A percentile compares a stretch with the other conserved stretches of the same genome.
Evolutionary conservation across 2,888 invertebrate species (phyloP).

Genomic region (Blera fallax): DNA sequence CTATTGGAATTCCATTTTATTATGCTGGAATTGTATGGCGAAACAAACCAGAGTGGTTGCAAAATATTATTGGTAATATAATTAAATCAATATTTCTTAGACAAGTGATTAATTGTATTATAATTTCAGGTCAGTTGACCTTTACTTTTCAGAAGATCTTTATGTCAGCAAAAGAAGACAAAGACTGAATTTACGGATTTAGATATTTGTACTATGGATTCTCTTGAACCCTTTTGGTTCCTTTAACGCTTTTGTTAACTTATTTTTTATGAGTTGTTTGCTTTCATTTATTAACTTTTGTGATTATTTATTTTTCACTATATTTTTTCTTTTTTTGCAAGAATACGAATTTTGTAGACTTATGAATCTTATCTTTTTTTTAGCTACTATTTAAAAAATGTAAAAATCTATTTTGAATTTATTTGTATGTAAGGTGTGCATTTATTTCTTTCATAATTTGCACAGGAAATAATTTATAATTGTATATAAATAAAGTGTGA

Average conservation of each 20-base stretch:
- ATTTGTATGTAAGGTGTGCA: conserved; percentile 3
- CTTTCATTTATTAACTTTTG: conserved; percentile 1
- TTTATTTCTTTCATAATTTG: conserved; percentile 9
- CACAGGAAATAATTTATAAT: background rate
- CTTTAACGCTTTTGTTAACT: conserved; percentile 23
- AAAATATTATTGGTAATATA: conserved; percentile 84
- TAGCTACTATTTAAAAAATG: background rate
- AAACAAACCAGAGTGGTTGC: conserved; percentile 85
- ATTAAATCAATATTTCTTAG: background rate
- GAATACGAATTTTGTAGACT: background rate
- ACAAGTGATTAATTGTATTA: background rate
- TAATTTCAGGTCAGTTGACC: conserved; percentile 76
- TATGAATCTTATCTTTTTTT: background rate
- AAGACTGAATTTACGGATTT: conserved; percentile 76
- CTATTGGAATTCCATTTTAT: conserved; percentile 93
- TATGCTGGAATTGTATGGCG: conserved; percentile 87
- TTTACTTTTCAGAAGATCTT: conserved; percentile 83
- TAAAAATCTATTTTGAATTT: background rate
- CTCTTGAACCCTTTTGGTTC: background rate
- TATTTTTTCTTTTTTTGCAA: background rate
- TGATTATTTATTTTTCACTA: background rate
- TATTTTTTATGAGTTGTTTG: conserved; percentile 14
- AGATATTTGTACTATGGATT: background rate
- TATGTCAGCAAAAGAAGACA: conserved; percentile 90
- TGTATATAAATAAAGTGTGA: conserved; percentile 4